A percentile compares a stretch with the other conserved stretches of the same genome.
phyloP scores from a whole-genome alignment of 2,113 vertebrate genomes.

The Oreamnos americanus region DNA sequence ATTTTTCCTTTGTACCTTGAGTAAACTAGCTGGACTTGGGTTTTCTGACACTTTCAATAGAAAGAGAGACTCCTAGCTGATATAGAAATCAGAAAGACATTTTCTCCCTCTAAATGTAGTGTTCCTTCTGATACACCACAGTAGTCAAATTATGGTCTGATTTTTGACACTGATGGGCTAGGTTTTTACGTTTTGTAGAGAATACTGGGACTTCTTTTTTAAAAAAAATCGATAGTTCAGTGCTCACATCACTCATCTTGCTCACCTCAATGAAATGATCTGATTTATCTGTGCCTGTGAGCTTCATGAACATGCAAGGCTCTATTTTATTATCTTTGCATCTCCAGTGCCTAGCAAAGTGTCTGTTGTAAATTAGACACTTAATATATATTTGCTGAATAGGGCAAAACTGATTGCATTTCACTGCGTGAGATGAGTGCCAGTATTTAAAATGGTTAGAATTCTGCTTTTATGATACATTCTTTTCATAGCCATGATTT shows the following conservation, averaged over 20 bases:
- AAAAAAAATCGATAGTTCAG: background rate
- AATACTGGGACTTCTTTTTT: background rate
- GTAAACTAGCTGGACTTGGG: background rate
- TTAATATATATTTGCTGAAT: fast-evolving
- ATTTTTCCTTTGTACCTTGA: background rate
- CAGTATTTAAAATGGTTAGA: background rate
- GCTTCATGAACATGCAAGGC: fast-evolving
- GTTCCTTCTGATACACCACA: background rate
- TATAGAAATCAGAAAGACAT: background rate
- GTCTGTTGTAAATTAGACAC: fast-evolving
- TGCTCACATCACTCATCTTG: fast-evolving
- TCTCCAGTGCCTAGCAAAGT: background rate
- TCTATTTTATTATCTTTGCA: fast-evolving
- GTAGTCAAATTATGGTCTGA: background rate
- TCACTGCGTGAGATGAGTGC: background rate
- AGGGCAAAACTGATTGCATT: fast-evolving
- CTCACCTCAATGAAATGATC: fast-evolving
- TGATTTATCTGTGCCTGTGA: fast-evolving
- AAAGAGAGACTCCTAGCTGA: background rate
- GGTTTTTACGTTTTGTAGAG: background rate
- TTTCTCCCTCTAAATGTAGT: background rate
- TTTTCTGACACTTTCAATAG: background rate
- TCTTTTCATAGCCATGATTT: background rate
- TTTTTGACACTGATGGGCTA: background rate
- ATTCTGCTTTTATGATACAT: background rate